These are phyloP conservation scores for Propithecus deckenii DNA, from an alignment of 2,797 vertebrate species.

Conservation along the genomic window DNA sequence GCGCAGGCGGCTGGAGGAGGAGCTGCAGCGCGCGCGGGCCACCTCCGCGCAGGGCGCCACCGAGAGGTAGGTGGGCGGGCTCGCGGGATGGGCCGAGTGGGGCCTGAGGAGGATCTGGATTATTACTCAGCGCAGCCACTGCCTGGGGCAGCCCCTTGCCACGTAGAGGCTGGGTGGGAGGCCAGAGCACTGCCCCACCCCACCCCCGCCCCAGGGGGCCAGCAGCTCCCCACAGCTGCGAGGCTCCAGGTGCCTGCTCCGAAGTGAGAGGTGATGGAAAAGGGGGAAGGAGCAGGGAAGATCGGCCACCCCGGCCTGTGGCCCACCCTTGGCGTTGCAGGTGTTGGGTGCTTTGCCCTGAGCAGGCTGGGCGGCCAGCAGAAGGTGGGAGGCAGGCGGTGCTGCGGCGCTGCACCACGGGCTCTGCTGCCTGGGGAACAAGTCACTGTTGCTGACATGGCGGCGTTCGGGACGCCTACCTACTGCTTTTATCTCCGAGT, in stretches of 20 bases:
- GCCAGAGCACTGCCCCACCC: too few relatives aligned
- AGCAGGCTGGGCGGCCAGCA: neutral
- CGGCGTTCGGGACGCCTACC: neutral
- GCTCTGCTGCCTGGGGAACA: neutral
- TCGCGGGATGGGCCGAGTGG: accelerated
- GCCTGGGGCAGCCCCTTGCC: neutral
- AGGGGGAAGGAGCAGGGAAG: neutral
- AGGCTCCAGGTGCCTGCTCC: neutral
- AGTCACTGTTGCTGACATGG: neutral
- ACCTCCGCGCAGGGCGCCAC: conserved; percentile 94
- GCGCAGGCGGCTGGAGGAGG: conserved; percentile 92
- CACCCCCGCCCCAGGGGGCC: neutral
- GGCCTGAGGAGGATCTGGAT: neutral
- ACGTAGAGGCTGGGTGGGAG: neutral
- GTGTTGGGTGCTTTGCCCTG: neutral
- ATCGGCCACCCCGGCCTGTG: too few relatives aligned
- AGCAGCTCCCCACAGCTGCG: neutral
- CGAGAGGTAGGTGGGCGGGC: conserved; percentile 92
- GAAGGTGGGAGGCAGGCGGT: neutral
- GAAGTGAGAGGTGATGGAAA: neutral
- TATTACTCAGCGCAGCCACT: neutral
- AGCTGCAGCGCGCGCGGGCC: conserved; percentile 92
- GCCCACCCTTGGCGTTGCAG: neutral
- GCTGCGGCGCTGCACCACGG: neutral
- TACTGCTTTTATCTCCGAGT: neutral